These are phyloP conservation scores for Hemibagrus guttatus DNA, from an alignment of 2,797 vertebrate species.

Conservation along the genomic window DNA sequence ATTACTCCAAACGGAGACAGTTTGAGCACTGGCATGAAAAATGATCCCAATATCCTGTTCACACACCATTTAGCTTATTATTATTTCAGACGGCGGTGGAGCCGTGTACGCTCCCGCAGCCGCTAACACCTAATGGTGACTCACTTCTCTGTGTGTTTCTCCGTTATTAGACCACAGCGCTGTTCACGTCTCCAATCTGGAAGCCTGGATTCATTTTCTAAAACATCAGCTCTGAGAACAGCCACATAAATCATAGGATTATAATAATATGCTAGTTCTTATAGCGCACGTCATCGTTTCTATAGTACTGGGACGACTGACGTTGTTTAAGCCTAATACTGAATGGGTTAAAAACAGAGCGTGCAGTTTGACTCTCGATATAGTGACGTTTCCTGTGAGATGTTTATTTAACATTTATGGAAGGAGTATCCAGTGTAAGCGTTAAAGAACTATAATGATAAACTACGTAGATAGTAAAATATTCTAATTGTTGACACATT, in stretches of 20 bases:
- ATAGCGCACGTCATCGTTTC: background rate
- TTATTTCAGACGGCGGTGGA: background rate
- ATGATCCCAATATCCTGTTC: background rate
- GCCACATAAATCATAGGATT: background rate
- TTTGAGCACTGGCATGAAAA: constrained; percentile 14
- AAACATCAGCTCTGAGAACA: background rate
- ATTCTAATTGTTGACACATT: no score
- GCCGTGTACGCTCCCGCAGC: background rate
- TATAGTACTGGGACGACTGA: background rate
- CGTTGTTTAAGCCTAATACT: background rate
- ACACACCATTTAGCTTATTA: constrained; percentile 10
- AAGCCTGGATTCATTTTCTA: background rate
- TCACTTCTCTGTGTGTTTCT: background rate
- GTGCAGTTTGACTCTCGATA: background rate
- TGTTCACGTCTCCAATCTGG: background rate
- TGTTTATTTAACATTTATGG: background rate
- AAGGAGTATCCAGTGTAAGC: background rate
- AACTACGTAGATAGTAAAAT: background rate
- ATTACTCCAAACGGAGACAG: background rate
- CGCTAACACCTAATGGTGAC: background rate
- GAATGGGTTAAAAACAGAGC: background rate
- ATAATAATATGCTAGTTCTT: background rate
- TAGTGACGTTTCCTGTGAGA: background rate
- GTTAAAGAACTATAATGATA: background rate
- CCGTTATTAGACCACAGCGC: background rate